A percentile compares a stretch with the other conserved stretches of the same genome.
Conservation (phyloP, 2,888 invertebrate species). For the Heliconius ethilla region DNA sequence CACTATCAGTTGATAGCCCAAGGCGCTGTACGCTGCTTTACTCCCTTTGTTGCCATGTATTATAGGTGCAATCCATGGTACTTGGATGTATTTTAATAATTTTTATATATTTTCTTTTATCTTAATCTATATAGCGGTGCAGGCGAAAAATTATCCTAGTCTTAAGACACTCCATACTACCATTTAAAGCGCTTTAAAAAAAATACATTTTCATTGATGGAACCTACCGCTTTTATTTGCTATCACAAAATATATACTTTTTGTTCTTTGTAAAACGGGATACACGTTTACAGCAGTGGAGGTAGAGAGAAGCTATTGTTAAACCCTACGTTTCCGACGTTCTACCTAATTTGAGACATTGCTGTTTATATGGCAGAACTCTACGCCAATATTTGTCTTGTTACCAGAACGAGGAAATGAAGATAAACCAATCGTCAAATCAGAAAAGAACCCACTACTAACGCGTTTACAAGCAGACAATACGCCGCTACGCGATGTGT, state of each 20-base stretch:
- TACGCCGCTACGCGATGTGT: no score
- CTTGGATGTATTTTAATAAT: constrained; percentile 29
- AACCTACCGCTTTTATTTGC: background rate
- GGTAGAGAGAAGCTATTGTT: background rate
- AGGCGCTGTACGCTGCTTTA: constrained; percentile 55
- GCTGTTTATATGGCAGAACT: no score
- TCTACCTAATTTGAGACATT: no score
- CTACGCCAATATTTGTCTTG: no score
- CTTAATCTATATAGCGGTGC: background rate
- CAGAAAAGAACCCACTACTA: background rate
- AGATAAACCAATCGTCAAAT: background rate
- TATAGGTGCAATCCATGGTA: constrained; percentile 35
- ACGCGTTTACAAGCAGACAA: background rate
- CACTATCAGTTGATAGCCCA: constrained; percentile 48
- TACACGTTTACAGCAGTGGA: no score
- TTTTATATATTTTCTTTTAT: background rate
- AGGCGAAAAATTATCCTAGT: background rate
- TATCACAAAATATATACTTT: no score
- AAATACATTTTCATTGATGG: background rate
- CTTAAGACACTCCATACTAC: background rate
- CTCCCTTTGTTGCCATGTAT: constrained; percentile 54
- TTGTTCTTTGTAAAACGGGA: no score
- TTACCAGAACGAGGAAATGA: no score
- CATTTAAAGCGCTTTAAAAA: background rate
- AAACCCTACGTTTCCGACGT: background rate